Evolutionary conservation across 1,140 invertebrate species (phyloP).

Genomic region (Adelges cooleyi): DNA sequence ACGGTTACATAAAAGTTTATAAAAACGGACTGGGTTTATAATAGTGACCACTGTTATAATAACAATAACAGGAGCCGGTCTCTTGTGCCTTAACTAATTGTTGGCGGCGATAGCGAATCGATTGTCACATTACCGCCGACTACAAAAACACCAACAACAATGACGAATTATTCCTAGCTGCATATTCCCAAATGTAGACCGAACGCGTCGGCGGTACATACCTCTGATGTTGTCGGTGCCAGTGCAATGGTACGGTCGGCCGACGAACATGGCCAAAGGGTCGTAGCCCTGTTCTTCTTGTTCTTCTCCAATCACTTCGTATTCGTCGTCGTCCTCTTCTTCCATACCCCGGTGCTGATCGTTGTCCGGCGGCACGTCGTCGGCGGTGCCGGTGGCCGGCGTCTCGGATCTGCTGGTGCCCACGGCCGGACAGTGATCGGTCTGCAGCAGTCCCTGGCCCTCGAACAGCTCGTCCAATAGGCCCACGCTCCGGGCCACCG

Average conservation of each 20-base stretch:
- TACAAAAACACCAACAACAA: too few relatives aligned
- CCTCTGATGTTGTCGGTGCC: too few relatives aligned
- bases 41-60: too few relatives aligned
- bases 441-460: background rate
- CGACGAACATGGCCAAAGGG: background rate
- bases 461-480: constrained; percentile 41
- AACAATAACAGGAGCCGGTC: too few relatives aligned
- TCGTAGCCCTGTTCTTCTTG: background rate
- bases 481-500: constrained; percentile 38
- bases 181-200: too few relatives aligned
- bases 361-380: background rate
- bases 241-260: background rate
- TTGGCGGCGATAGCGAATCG: too few relatives aligned
- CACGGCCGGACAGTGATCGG: background rate
- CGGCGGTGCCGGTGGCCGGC: background rate
- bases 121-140: too few relatives aligned
- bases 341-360: constrained; percentile 17
- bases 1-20: too few relatives aligned
- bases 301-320: background rate
- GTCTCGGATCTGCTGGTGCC: background rate
- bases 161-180: too few relatives aligned
- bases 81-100: too few relatives aligned
- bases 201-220: too few relatives aligned
- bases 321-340: background rate
- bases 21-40: too few relatives aligned